Conservation (phyloP, 2,113 vertebrate species). For the Odocoileus virginianus region DNA sequence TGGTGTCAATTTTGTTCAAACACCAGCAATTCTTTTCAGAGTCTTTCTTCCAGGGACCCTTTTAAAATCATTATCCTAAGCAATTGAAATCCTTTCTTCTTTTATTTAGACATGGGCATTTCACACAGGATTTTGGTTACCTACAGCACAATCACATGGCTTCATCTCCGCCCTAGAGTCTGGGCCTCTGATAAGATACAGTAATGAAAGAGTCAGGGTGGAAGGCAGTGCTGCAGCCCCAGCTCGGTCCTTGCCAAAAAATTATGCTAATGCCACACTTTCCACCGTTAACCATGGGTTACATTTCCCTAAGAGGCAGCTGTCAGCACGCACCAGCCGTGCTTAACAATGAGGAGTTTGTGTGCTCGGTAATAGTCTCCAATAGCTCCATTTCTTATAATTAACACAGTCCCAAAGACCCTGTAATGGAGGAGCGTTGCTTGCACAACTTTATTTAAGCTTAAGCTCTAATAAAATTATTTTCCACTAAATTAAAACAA, state of each 20-base stretch:
- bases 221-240: background rate
- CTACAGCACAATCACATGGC: background rate
- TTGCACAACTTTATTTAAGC: conserved; percentile 12
- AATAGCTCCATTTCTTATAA: background rate
- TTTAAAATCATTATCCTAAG: background rate
- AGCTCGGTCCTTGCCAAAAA: conserved; percentile 31
- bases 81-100: background rate
- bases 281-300: conserved; percentile 18
- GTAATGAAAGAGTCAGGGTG: conserved; percentile 6
- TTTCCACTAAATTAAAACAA: conserved; percentile 39
- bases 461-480: conserved; percentile 51
- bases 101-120: background rate
- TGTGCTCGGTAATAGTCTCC: background rate
- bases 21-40: background rate
- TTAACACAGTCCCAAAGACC: conserved; percentile 7
- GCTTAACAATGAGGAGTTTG: conserved; percentile 60
- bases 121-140: background rate
- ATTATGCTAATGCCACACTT: conserved; percentile 59
- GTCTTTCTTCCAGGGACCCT: background rate
- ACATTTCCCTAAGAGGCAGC: conserved; percentile 41
- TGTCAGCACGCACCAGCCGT: conserved; percentile 15
- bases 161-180: background rate
- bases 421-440: background rate
- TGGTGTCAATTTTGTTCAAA: conserved; percentile 9
- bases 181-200: background rate